Conservation (phyloP, 2,888 invertebrate genomes). For the Prenolepis imparis region DNA sequence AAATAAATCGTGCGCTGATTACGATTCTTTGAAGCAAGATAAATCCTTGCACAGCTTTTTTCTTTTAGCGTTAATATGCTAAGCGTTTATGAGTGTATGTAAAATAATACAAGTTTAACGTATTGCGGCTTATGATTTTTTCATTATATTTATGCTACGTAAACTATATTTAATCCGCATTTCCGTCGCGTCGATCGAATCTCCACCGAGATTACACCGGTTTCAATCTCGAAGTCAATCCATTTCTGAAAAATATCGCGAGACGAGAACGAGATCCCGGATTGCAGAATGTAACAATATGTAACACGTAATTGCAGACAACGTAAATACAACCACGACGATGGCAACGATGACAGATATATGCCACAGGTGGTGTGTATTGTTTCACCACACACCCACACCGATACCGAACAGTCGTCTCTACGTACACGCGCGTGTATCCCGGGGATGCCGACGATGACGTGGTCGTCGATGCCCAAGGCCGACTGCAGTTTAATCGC, state of each 20-base stretch:
- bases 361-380: constrained; percentile 77
- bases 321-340: constrained; percentile 20
- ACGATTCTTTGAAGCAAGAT: background rate
- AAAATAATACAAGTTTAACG: background rate
- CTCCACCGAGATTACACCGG: constrained; percentile 50
- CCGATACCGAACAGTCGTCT: constrained; percentile 23
- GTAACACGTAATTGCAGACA: constrained; percentile 3
- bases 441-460: constrained; percentile 49
- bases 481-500: constrained; percentile 4
- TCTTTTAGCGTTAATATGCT: background rate
- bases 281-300: background rate
- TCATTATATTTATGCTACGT: background rate
- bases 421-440: constrained; percentile 40
- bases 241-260: constrained; percentile 1
- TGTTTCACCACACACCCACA: constrained; percentile 57
- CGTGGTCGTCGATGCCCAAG: constrained; percentile 12
- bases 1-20: background rate
- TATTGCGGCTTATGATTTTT: background rate
- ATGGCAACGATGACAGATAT: constrained; percentile 23
- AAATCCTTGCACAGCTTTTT: background rate
- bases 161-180: background rate
- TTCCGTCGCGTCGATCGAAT: background rate
- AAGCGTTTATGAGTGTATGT: background rate
- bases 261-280: background rate
- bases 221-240: constrained; percentile 1